Percentiles rank a stretch among this genome's conserved stretches.
phyloP scores from a whole-genome alignment of 1,140 invertebrate species.

The Aleiodes sp. region DNA sequence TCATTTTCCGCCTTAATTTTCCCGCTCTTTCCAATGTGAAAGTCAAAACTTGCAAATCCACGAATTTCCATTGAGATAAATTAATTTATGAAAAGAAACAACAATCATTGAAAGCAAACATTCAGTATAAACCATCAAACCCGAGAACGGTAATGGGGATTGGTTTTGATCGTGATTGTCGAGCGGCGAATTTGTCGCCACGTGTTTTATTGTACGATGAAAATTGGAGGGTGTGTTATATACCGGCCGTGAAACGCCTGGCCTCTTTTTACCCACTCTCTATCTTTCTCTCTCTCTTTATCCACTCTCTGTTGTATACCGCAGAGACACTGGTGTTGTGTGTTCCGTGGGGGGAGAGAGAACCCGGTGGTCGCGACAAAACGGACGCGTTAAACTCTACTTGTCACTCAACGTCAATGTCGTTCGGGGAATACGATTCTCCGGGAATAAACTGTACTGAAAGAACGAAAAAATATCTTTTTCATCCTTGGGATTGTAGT shows the following conservation, averaged over 20 bases:
- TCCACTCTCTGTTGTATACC: not conserved
- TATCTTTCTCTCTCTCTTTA: not conserved
- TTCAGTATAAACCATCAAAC: constrained; percentile 5
- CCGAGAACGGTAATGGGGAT: constrained; percentile 34
- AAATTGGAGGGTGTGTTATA: constrained; percentile 53
- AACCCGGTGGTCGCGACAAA: constrained; percentile 53
- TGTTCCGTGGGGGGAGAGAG: constrained; percentile 21
- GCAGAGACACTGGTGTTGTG: constrained; percentile 2
- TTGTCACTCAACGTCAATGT: constrained; percentile 59
- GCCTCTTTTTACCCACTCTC: not conserved
- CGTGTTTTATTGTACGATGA: constrained; percentile 62
- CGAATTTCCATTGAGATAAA: constrained; percentile 16
- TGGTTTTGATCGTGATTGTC: constrained; percentile 58
- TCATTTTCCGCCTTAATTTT: too few relatives aligned
- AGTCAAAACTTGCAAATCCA: constrained; percentile 6
- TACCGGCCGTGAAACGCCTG: constrained; percentile 22
- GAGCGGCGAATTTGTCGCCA: constrained; percentile 62
- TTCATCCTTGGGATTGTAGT: too few relatives aligned
- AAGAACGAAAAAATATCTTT: too few relatives aligned
- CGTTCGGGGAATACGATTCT: not conserved
- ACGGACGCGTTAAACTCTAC: constrained; percentile 53
- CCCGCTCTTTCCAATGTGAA: too few relatives aligned
- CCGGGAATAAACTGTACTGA: not conserved
- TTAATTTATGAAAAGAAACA: too few relatives aligned
- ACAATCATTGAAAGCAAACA: not conserved